Evolutionary conservation across 2,797 vertebrate genomes (phyloP).

Genomic region (Takifugu rubripes): DNA sequence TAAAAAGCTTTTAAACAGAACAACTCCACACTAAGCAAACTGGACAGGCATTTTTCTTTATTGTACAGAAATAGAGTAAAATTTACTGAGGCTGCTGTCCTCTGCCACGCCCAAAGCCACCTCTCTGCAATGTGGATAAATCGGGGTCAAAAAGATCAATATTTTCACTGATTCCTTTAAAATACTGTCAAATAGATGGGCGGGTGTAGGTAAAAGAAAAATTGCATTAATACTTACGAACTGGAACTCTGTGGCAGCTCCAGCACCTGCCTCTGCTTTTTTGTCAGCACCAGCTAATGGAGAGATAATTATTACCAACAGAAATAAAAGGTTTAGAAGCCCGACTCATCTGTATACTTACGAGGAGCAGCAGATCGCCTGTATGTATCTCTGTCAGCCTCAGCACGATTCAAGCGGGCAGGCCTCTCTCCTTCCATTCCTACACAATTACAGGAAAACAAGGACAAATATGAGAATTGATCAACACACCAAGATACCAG

Average conservation of each 20-base stretch:
- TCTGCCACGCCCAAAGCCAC: slow-evolving; percentile 96
- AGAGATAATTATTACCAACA: slow-evolving; percentile 2
- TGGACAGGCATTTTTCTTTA: slow-evolving; percentile 77
- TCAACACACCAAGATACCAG: neutral
- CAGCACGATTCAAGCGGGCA: slow-evolving; percentile 90
- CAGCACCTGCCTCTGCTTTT: slow-evolving; percentile 97
- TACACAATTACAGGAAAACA: slow-evolving; percentile 42
- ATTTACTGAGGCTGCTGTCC: slow-evolving; percentile 95
- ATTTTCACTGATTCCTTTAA: too few species aligned
- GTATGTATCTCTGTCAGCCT: slow-evolving; percentile 94
- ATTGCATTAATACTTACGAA: slow-evolving; percentile 85
- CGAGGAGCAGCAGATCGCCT: slow-evolving; percentile 91
- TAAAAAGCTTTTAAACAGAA: neutral
- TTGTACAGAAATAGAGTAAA: slow-evolving; percentile 82
- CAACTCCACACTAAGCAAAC: neutral
- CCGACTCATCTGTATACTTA: slow-evolving; percentile 71
- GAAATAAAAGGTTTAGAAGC: neutral
- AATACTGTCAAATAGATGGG: too few species aligned
- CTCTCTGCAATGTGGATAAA: slow-evolving; percentile 80
- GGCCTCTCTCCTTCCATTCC: slow-evolving; percentile 95
- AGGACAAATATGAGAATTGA: neutral
- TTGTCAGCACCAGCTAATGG: slow-evolving; percentile 92
- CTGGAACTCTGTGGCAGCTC: slow-evolving; percentile 96
- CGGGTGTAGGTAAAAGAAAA: neutral
- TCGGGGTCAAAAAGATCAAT: too few species aligned